Evolutionary conservation across 1,140 invertebrate species (phyloP).

Genomic region (Heliconius hermathena): DNA sequence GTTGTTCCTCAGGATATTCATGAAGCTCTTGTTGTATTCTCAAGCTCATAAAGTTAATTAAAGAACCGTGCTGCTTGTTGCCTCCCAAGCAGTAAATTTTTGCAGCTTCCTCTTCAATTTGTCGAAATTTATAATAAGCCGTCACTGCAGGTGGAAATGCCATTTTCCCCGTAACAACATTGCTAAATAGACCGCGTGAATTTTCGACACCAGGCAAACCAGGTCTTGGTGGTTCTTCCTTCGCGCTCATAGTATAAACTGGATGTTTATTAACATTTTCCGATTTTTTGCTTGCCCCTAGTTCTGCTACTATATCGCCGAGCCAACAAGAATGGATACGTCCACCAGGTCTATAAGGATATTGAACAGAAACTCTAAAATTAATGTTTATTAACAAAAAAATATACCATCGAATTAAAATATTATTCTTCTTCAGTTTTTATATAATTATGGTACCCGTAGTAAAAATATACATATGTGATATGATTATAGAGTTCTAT

Average conservation of each 20-base stretch:
- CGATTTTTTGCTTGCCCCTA: slow-evolving; percentile 83
- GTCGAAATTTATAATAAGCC: slow-evolving; percentile 84
- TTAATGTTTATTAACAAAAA: background rate
- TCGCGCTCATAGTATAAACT: slow-evolving; percentile 83
- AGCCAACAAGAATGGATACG: slow-evolving; percentile 87
- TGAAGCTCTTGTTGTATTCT: slow-evolving; percentile 86
- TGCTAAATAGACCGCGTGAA: slow-evolving; percentile 82
- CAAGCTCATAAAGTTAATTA: slow-evolving; percentile 85
- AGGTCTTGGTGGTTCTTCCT: slow-evolving; percentile 83
- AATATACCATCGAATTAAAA: background rate
- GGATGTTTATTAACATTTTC: slow-evolving; percentile 83
- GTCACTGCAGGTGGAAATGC: slow-evolving; percentile 82
- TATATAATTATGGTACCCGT: too few species aligned
- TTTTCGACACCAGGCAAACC: slow-evolving; percentile 73
- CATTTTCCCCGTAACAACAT: slow-evolving; percentile 83
- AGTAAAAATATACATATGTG: too few species aligned
- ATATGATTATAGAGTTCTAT: too few species aligned
- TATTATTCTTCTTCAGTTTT: too few species aligned
- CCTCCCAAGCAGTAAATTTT: slow-evolving; percentile 80
- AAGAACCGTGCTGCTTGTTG: slow-evolving; percentile 83
- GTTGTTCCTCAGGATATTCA: slow-evolving; percentile 84
- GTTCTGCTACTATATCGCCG: slow-evolving; percentile 86
- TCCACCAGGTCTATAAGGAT: slow-evolving; percentile 79
- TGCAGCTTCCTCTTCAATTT: slow-evolving; percentile 84
- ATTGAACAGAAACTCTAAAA: background rate